Conservation (phyloP, 2,113 vertebrate species). For the Gallinago paraguaiae region DNA sequence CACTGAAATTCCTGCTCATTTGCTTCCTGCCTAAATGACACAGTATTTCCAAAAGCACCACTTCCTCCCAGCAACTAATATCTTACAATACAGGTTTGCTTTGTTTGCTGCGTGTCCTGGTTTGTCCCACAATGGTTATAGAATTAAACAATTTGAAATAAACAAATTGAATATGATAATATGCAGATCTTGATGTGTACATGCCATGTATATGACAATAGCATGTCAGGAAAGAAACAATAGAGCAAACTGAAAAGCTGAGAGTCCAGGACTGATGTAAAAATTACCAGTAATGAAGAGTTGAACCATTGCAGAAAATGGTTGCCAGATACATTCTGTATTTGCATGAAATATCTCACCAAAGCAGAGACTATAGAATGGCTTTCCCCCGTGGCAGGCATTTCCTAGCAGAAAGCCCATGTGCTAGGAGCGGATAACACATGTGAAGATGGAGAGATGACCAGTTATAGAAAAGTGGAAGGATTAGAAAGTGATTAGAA, state of each 20-base stretch:
- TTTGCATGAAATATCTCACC: neutral
- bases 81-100: neutral
- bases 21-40: conserved; percentile 17
- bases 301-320: neutral
- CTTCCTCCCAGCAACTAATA: conserved; percentile 34
- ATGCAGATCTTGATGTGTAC: neutral
- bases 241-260: neutral
- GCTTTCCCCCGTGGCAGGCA: neutral
- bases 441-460: neutral
- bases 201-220: neutral
- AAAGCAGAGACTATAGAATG: neutral
- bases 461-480: neutral
- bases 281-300: neutral
- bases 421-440: neutral
- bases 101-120: neutral
- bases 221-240: neutral
- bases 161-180: neutral
- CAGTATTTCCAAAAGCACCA: neutral
- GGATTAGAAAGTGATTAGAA: neutral
- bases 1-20: neutral
- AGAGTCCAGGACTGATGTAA: neutral
- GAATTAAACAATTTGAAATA: neutral
- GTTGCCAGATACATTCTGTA: neutral
- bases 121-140: neutral
- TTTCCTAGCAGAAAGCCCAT: neutral